phyloP scores from a whole-genome alignment of 2,888 invertebrate genomes.

The Melanophora roralis region DNA sequence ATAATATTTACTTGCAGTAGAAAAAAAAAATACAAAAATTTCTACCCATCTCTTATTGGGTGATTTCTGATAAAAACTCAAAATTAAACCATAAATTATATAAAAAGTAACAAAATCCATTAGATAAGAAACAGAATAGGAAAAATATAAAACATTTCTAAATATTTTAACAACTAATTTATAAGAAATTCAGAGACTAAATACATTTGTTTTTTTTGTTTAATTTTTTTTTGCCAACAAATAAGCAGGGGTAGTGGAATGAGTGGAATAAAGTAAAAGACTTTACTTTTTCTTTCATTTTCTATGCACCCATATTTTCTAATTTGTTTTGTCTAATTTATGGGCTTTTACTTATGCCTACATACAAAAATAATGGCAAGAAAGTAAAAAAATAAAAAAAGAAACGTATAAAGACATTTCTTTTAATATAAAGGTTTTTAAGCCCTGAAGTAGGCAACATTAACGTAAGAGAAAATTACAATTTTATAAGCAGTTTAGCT shows the following conservation, averaged over 20 bases:
- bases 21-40: constrained; percentile 10
- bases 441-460: constrained; percentile 41
- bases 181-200: constrained; percentile 41
- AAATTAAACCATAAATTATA: constrained; percentile 55
- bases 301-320: constrained; percentile 76
- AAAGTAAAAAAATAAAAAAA: not conserved
- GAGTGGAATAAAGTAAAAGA: not conserved
- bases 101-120: constrained; percentile 45
- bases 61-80: constrained; percentile 2
- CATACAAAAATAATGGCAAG: constrained; percentile 39
- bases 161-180: constrained; percentile 61
- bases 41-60: not conserved
- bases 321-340: constrained; percentile 76
- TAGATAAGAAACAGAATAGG: constrained; percentile 28
- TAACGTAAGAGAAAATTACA: constrained; percentile 69
- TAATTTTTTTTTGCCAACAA: constrained; percentile 16
- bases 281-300: constrained; percentile 66
- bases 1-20: constrained; percentile 33
- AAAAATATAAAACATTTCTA: constrained; percentile 31
- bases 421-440: constrained; percentile 74
- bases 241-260: constrained; percentile 19
- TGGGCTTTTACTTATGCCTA: constrained; percentile 65
- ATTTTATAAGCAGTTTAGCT: constrained; percentile 71
- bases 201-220: not conserved
- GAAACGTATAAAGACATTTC: constrained; percentile 74